Percentiles rank a stretch among this genome's conserved stretches.
These are phyloP conservation scores for Tragelaphus eurycerus DNA, from an alignment of 2,797 vertebrate species.

Conservation along the genomic window DNA sequence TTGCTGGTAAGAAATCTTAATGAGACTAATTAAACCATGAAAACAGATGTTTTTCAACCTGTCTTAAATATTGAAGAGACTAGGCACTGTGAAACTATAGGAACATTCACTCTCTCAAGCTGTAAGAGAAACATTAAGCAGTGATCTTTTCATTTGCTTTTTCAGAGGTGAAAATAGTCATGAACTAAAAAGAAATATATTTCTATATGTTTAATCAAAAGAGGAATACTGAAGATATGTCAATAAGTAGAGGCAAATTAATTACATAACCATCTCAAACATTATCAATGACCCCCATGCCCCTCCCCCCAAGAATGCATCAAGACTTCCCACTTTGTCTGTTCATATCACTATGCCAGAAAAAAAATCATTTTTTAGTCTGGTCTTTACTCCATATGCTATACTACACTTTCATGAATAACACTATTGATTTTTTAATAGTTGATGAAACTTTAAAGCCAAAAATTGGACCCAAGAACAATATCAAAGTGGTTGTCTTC, in stretches of 20 bases:
- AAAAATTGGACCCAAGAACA: background rate
- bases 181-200: background rate
- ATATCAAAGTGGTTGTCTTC: background rate
- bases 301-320: background rate
- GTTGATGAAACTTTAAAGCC: background rate
- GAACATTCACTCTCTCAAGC: background rate
- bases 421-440: background rate
- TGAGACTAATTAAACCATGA: conserved; percentile 26
- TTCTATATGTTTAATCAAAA: background rate
- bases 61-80: background rate
- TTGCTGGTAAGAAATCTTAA: conserved; percentile 28
- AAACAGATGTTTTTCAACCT: conserved; percentile 25
- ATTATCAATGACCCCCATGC: background rate
- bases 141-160: background rate
- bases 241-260: background rate
- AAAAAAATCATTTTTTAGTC: background rate
- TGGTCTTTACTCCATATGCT: background rate
- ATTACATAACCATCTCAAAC: background rate
- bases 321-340: background rate
- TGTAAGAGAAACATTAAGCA: background rate
- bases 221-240: background rate
- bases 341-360: background rate
- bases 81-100: background rate
- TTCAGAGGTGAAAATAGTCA: conserved; percentile 10
- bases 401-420: background rate